These are phyloP conservation scores for Eurystomus glaucurus DNA, from an alignment of 2,797 vertebrate genomes.

Conservation along the genomic window DNA sequence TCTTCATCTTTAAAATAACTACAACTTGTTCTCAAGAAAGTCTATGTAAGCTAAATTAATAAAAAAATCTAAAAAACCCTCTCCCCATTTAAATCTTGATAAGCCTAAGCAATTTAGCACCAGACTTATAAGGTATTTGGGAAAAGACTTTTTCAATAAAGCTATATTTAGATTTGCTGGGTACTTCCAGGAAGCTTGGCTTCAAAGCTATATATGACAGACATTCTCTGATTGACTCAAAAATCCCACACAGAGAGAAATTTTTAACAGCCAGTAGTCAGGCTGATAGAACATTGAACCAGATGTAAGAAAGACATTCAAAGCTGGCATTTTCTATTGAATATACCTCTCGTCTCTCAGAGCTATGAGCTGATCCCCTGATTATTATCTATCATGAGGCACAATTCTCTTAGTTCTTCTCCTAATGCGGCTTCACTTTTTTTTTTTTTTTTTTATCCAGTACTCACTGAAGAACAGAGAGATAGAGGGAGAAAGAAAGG, in stretches of 20 bases:
- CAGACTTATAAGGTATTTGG: not conserved
- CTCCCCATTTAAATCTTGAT: not conserved
- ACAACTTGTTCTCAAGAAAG: not conserved
- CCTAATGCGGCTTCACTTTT: not conserved
- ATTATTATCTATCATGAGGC: not conserved
- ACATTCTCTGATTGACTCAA: not conserved
- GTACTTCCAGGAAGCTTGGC: not conserved
- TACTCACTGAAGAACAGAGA: not conserved
- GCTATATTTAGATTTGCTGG: not conserved
- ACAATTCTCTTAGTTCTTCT: not conserved
- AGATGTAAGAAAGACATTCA: not conserved
- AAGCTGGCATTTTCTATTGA: not conserved
- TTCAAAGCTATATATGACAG: not conserved
- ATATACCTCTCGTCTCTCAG: not conserved
- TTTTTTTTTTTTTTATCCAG: not conserved
- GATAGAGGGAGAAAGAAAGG: not conserved
- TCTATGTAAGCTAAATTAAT: not conserved
- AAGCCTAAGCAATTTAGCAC: not conserved
- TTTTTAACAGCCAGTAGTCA: not conserved
- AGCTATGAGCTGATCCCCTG: not conserved
- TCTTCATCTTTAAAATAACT: not conserved
- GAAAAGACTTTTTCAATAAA: not conserved
- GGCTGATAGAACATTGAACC: not conserved
- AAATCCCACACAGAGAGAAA: not conserved
- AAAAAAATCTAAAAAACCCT: fast-evolving